Conservation (phyloP, 2,888 invertebrate genomes). For the Tetrapedia diversipes region DNA sequence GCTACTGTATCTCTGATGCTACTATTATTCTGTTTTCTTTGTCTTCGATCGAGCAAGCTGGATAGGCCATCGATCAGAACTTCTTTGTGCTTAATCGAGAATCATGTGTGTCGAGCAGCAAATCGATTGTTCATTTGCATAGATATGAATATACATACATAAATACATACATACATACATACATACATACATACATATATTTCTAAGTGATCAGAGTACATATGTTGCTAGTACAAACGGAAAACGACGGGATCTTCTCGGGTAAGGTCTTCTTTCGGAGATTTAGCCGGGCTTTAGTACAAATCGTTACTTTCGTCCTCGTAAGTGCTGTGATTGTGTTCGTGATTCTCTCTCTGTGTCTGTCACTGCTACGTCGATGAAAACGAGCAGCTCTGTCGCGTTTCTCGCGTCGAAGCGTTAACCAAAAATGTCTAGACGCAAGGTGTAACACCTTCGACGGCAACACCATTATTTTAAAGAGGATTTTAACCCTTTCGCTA, state of each 20-base stretch:
- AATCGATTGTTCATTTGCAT: conserved; percentile 30
- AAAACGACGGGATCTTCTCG: conserved; percentile 36
- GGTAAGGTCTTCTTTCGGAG: conserved; percentile 6
- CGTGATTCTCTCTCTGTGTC: conserved; percentile 32
- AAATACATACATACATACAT: too few species aligned
- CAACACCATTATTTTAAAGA: too few species aligned
- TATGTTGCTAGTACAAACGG: conserved; percentile 56
- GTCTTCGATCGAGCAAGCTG: conserved; percentile 9
- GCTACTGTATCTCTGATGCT: too few species aligned
- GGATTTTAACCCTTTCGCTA: too few species aligned
- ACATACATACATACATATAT: conserved; percentile 17
- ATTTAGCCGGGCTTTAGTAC: conserved; percentile 57
- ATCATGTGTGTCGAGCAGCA: conserved; percentile 12
- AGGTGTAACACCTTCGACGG: conserved; percentile 10
- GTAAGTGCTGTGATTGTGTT: conserved; percentile 57
- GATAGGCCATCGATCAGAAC: conserved; percentile 14
- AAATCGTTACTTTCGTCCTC: conserved; percentile 55
- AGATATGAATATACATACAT: conserved; percentile 18
- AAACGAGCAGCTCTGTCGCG: conserved; percentile 10
- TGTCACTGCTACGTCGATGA: conserved; percentile 45
- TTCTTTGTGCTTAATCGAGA: conserved; percentile 25
- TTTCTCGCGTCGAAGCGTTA: conserved; percentile 1
- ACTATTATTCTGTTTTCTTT: too few species aligned
- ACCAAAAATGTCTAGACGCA: conserved; percentile 1
- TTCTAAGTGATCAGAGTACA: conserved; percentile 47